phyloP scores from a whole-genome alignment of 2,113 vertebrate genomes.

The Turdus rufiventris region DNA sequence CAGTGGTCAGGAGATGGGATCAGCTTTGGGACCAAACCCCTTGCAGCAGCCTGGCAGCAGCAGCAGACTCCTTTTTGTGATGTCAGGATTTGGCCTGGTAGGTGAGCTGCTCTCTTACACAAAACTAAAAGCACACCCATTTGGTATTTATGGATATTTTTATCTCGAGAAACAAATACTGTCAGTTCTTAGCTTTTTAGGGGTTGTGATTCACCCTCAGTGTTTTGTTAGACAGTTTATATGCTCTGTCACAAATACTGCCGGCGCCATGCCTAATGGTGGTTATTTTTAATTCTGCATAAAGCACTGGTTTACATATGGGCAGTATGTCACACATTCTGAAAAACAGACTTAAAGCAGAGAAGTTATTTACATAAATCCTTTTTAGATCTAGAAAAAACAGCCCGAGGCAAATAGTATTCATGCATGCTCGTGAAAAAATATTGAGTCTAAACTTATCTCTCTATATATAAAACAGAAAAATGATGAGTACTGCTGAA shows the following conservation, averaged over 20 bases:
- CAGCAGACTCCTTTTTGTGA: not conserved
- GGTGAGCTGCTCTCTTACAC: conserved; percentile 24
- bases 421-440: not conserved
- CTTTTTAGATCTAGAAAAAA: not conserved
- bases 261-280: not conserved
- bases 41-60: not conserved
- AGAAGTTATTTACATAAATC: conserved; percentile 17
- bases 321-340: conserved; percentile 20
- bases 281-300: conserved; percentile 54
- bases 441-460: not conserved
- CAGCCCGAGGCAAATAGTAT: not conserved
- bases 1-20: conserved; percentile 9
- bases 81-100: conserved; percentile 22
- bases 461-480: not conserved
- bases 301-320: conserved; percentile 14
- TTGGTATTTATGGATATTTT: conserved; percentile 44
- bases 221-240: conserved; percentile 44
- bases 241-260: not conserved
- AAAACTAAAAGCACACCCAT: conserved; percentile 6
- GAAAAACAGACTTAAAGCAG: not conserved
- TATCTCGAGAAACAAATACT: conserved; percentile 39
- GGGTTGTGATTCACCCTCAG: conserved; percentile 19
- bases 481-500: not conserved
- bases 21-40: not conserved
- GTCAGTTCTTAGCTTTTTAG: conserved; percentile 4